These are phyloP conservation scores for Xylocopa sonorina DNA, from an alignment of 1,140 invertebrate species.

Conservation along the genomic window DNA sequence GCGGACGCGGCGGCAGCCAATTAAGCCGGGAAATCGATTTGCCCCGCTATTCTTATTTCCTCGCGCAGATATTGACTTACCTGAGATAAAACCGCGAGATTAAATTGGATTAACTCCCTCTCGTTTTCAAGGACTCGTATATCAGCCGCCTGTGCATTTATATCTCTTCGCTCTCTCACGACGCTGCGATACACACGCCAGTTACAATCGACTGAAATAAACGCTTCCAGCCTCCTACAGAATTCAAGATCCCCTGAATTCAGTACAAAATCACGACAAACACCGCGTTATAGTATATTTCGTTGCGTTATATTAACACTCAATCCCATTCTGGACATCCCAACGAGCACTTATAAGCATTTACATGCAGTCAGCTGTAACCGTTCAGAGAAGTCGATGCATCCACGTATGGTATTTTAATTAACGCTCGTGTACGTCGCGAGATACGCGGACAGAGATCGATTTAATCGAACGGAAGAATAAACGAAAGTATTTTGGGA, in stretches of 20 bases:
- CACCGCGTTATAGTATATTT: no score
- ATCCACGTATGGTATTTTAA: no score
- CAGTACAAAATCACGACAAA: no score
- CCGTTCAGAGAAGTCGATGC: no score
- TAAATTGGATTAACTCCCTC: slow-evolving; percentile 30
- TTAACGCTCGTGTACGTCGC: no score
- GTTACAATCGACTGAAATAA: background rate
- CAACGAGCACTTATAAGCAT: no score
- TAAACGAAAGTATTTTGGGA: background rate
- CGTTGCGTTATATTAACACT: no score
- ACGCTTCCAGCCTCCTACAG: background rate
- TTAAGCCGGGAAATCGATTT: slow-evolving; percentile 11
- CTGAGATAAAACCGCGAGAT: slow-evolving; percentile 25
- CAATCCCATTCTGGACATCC: no score
- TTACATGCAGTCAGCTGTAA: no score
- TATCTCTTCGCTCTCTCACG: background rate
- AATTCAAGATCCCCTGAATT: background rate
- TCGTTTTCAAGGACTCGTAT: slow-evolving; percentile 7
- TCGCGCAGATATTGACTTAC: slow-evolving; percentile 15
- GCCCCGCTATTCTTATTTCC: background rate
- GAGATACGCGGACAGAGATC: no score
- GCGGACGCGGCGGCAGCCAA: background rate
- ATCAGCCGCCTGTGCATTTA: slow-evolving; percentile 20
- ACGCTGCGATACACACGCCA: background rate
- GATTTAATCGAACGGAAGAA: background rate